These are phyloP conservation scores for Parnassius mnemosyne DNA, from an alignment of 2,888 invertebrate species.

Conservation along the genomic window DNA sequence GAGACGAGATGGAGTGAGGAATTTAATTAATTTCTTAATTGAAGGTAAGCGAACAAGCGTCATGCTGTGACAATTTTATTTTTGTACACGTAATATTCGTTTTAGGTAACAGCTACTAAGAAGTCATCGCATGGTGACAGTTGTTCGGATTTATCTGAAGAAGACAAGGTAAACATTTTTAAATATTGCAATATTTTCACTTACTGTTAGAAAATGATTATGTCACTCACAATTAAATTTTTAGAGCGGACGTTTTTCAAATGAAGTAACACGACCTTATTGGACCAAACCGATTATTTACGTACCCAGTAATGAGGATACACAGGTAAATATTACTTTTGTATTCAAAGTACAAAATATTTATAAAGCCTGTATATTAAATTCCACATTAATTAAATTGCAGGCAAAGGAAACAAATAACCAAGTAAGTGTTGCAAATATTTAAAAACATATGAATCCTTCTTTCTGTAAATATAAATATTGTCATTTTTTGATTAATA, in stretches of 20 bases:
- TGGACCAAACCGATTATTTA: constrained; percentile 14
- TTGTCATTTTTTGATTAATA: too few relatives aligned
- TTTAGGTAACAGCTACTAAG: constrained; percentile 8
- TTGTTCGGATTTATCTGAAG: constrained; percentile 18
- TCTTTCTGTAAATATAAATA: too few relatives aligned
- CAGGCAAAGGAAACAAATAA: not conserved
- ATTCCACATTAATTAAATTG: not conserved
- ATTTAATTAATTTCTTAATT: too few relatives aligned
- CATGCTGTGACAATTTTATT: constrained; percentile 8
- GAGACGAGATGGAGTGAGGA: too few relatives aligned
- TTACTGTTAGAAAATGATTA: too few relatives aligned
- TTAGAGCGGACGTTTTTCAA: not conserved
- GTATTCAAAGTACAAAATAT: too few relatives aligned
- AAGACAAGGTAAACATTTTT: constrained; percentile 11
- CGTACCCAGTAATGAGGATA: constrained; percentile 9
- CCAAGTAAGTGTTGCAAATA: constrained; percentile 6
- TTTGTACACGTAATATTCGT: not conserved
- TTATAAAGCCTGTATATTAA: too few relatives aligned
- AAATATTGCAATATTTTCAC: too few relatives aligned
- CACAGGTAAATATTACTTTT: constrained; percentile 7
- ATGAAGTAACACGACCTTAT: constrained; percentile 1
- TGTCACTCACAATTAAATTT: not conserved
- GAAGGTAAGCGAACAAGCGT: too few relatives aligned
- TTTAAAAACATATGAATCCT: not conserved
- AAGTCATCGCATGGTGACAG: not conserved